Evolutionary conservation across 2,797 vertebrate genomes (phyloP), one percentile per base, ranked within the genome.

Genomic region (Tokudaia tokunoshimensis): DNA sequence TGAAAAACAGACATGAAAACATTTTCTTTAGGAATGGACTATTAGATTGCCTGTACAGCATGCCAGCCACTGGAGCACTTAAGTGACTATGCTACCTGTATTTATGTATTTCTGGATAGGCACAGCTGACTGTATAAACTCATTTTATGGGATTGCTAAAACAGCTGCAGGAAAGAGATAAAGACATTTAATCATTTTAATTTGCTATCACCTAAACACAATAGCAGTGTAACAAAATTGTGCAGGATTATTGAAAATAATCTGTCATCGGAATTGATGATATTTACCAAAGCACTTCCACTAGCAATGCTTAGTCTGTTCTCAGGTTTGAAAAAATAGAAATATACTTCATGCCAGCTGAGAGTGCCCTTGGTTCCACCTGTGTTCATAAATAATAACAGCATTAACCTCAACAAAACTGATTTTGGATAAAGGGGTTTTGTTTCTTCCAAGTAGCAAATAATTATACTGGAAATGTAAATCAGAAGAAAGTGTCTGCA

Each of bases 141-240:
- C n/a, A 74, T 96, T 97, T 98, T 95, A 97, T 72, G 41, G n/a
- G 92, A 95, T 57, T 97, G 80, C 91, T 96, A 94, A 97, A 95
- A 93, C 72, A 98, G 95, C 86, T 97, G 85, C 78, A 97, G 78
- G 95, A 94, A 96, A 97, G 79, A 97, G 97, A 98, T 97, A 98
- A 97, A 97, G 81, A 88, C 74, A 91, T 95, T 95, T 97, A 97
- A 97, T 87, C 50, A 92, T 97, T 97, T 98, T 94, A 97, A 98
- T 97, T 96, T 97, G 63, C 65, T 96, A 90, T 97, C 97, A 93
- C 83, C 90, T 96, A 96, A 86, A 74, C 63, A 89, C 31, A 31
- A 92, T 17, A 22, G 91, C 26, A 94, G 47, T 76, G 31, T 82
- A 91, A 96, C 83, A 98, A 96, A 98, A 92, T 81, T 96, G 26